phyloP scores from a whole-genome alignment of 2,888 invertebrate genomes.

The Patella ulyssiponensis region DNA sequence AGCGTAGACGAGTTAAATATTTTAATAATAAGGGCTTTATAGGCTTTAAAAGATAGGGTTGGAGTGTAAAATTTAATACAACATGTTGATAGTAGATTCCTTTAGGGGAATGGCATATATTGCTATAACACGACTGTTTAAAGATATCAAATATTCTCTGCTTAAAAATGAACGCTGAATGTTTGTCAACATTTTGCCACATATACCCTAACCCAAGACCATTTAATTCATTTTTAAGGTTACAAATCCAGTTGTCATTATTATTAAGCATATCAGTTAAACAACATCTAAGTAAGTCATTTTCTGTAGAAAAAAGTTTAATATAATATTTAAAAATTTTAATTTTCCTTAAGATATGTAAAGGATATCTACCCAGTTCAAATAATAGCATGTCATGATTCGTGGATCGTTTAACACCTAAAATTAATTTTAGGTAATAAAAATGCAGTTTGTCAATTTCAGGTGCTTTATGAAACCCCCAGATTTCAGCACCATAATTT shows the following conservation, averaged over 20 bases:
- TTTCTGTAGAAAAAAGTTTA: neutral
- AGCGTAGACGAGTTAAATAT: too few relatives aligned
- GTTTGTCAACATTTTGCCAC: neutral
- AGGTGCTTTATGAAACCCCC: neutral
- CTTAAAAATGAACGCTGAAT: neutral
- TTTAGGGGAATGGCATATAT: too few relatives aligned
- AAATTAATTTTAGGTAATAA: neutral
- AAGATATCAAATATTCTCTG: neutral
- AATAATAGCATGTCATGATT: constrained; percentile 1
- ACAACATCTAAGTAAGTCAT: neutral
- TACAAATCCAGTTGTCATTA: neutral
- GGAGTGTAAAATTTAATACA: too few relatives aligned
- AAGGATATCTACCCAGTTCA: constrained; percentile 2
- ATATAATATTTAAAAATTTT: constrained; percentile 8
- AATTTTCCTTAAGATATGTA: constrained; percentile 1
- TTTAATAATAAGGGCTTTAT: too few relatives aligned
- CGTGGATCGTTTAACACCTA: neutral
- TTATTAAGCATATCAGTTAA: neutral
- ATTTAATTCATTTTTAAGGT: neutral
- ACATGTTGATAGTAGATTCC: too few relatives aligned
- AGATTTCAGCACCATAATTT: constrained; percentile 3
- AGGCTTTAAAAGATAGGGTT: too few relatives aligned
- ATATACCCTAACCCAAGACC: neutral
- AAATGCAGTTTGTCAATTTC: neutral
- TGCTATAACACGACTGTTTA: neutral